Percentiles rank a stretch among this genome's conserved stretches.
Conservation (phyloP, 2,888 invertebrate genomes). For the Agrotis puta region DNA sequence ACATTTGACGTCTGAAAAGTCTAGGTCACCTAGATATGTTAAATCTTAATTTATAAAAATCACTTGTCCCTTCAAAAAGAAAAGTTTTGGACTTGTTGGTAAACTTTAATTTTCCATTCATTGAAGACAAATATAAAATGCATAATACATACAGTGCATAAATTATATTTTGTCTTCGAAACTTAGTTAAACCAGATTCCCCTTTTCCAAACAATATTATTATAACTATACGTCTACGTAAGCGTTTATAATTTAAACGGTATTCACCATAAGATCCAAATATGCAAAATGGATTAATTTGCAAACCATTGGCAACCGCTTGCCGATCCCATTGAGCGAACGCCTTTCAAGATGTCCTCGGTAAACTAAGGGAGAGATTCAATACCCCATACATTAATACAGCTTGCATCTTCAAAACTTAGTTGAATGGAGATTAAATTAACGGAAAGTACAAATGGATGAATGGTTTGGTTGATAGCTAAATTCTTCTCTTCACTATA, state of each 20-base stretch:
- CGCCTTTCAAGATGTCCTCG: conserved; percentile 10
- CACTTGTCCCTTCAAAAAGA: no score
- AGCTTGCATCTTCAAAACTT: conserved; percentile 12
- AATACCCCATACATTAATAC: not conserved
- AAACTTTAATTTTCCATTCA: no score
- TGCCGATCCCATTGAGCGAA: conserved; percentile 4
- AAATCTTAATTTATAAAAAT: no score
- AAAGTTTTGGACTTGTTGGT: no score
- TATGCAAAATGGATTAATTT: conserved; percentile 34
- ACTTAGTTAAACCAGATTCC: no score
- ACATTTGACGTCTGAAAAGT: no score
- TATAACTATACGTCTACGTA: not conserved
- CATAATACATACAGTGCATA: no score
- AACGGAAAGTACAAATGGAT: conserved; percentile 6
- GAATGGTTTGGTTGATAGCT: not conserved
- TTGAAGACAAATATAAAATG: no score
- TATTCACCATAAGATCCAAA: not conserved
- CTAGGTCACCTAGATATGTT: no score
- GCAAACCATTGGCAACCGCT: conserved; percentile 16
- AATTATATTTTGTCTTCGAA: no score
- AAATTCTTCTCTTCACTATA: no score
- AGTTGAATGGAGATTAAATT: not conserved
- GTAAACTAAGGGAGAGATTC: not conserved
- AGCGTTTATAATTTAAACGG: not conserved
- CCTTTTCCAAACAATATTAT: no score